Conservation (phyloP, 1,140 invertebrate species). For the Drosophila teissieri region DNA sequence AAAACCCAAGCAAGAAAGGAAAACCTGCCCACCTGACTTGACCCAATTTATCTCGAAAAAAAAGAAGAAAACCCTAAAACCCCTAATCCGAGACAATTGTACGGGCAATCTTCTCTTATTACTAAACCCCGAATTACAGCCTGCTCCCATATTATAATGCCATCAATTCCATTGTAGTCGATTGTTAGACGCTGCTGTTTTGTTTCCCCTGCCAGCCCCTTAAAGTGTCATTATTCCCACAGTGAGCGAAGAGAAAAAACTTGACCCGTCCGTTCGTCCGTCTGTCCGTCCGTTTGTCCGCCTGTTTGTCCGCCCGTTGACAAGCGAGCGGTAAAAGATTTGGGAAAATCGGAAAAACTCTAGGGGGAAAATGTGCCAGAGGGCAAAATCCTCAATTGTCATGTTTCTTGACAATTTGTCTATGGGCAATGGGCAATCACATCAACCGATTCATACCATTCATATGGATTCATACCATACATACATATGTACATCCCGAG, state of each 20-base stretch:
- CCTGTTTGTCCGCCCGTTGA: not conserved
- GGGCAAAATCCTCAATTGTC: slow-evolving; percentile 54
- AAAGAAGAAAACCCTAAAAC: slow-evolving; percentile 9
- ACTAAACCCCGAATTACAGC: slow-evolving; percentile 44
- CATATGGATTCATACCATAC: slow-evolving; percentile 23
- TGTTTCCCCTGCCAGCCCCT: slow-evolving; percentile 41
- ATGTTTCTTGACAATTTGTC: slow-evolving; percentile 65
- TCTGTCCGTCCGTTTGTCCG: not conserved
- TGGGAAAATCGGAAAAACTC: slow-evolving; percentile 12
- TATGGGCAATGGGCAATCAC: slow-evolving; percentile 61
- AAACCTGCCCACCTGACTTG: slow-evolving; percentile 36
- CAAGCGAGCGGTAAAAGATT: slow-evolving; percentile 5
- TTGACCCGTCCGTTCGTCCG: slow-evolving; percentile 26
- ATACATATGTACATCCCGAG: slow-evolving; percentile 8
- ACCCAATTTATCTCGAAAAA: slow-evolving; percentile 39
- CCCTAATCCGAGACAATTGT: slow-evolving; percentile 44
- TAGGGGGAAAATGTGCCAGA: slow-evolving; percentile 15
- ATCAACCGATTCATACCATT: slow-evolving; percentile 51
- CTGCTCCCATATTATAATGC: slow-evolving; percentile 52
- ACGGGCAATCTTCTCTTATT: slow-evolving; percentile 31
- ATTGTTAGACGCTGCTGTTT: slow-evolving; percentile 44
- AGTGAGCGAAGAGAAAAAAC: slow-evolving; percentile 28
- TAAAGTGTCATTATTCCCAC: slow-evolving; percentile 56
- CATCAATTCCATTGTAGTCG: slow-evolving; percentile 49
- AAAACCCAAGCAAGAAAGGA: not conserved